Base-by-base conservation (phyloP, 2,797 vertebrate genomes). In the Falco concolor region DNA sequence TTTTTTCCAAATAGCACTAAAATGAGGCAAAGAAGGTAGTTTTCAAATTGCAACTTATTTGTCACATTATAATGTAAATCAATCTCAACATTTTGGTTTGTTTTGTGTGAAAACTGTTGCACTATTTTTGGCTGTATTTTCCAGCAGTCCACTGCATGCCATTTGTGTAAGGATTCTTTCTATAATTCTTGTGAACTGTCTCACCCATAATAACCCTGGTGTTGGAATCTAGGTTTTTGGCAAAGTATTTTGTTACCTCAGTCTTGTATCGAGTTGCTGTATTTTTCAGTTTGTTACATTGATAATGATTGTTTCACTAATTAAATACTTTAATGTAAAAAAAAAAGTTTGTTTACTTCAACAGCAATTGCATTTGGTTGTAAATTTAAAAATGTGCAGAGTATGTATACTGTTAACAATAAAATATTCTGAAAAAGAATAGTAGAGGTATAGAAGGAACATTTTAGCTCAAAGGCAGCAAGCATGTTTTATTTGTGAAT, bases 231-330 rank as follows among this genome's bases (percentile, higher is more conserved):
- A 96, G 96, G 95, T 97, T 98, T 98, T 98, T 98, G 98, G 98
- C 98, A 87, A 98, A 98, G 95, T 98, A 98, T 98, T 99, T 99
- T 98, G 98, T 98, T 98, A 98, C 98, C 98, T 98, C 98, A 97
- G 97, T 98, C 98, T 98, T 98, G 98, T 98, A 98, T 96, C 97
- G 96, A 97, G 97, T 98, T 98, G 98, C 98, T 98, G 98, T 98
- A 98, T 98, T 98, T 98, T 98, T 97, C 98, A 98, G 98, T 98
- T 98, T 98, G 98, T 98, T 98, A 98, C 97, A 97, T 93, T 97
- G 97, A 97, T 97, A 93, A 97, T 98, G 96, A 98, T 97, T 97
- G 98, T 98, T 98, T 98, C 98, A 98, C 96, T 97, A 98, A 98
- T 98, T 98, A 98, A 98, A 97, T 96, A 97, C 93, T 97, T 98